Percentiles rank a stretch among this genome's conserved stretches.
Conservation (phyloP, 2,797 vertebrate genomes). For the Pempheris klunzingeri region DNA sequence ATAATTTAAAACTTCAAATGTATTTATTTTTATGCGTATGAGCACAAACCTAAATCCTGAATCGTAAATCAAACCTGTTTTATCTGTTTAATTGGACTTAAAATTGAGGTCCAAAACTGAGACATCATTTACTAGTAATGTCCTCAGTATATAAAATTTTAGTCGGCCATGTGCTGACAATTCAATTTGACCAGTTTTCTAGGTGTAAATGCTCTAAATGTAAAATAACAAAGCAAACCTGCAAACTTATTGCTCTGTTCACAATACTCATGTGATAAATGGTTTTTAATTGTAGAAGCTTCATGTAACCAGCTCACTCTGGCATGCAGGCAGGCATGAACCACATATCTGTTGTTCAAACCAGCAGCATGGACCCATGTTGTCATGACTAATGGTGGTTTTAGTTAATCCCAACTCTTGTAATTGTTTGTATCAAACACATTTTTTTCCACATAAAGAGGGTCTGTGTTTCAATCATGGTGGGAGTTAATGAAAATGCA, state of each 20-base stretch:
- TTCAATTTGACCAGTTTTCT: slow-evolving; percentile 44
- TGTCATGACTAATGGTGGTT: slow-evolving; percentile 9
- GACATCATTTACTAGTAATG: background rate
- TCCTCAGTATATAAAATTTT: background rate
- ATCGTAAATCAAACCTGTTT: background rate
- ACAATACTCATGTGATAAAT: background rate
- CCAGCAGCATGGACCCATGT: slow-evolving; percentile 25
- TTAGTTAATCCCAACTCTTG: slow-evolving; percentile 18
- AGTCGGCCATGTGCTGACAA: background rate
- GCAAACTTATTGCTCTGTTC: background rate
- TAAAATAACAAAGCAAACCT: background rate
- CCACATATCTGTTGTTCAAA: slow-evolving; percentile 23
- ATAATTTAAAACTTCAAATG: slow-evolving; percentile 1
- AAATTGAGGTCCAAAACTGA: background rate
- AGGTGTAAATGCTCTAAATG: background rate
- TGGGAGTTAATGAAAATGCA: background rate
- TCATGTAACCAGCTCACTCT: slow-evolving; percentile 14
- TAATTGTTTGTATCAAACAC: slow-evolving; percentile 56
- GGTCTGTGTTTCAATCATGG: slow-evolving; percentile 1
- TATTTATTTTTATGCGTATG: background rate
- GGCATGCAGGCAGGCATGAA: slow-evolving; percentile 18
- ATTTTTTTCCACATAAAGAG: slow-evolving; percentile 21
- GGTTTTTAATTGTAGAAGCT: slow-evolving; percentile 8
- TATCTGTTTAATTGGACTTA: background rate
- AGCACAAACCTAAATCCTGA: slow-evolving; percentile 19